Percentiles rank a stretch among this genome's conserved stretches.
phyloP scores from a whole-genome alignment of 2,888 invertebrate genomes.

The Ditula angustiorana region DNA sequence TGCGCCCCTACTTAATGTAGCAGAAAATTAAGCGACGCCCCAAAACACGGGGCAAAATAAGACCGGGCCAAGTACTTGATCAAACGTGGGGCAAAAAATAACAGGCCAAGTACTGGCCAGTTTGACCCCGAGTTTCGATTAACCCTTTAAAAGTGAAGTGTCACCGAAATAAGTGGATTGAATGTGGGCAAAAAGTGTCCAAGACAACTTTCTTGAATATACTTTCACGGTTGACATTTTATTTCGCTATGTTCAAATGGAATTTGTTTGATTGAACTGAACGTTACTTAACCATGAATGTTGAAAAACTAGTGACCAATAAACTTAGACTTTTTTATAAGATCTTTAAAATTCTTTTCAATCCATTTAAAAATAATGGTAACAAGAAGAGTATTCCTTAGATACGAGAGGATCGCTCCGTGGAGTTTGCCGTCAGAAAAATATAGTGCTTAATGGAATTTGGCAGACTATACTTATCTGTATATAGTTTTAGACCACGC shows the following conservation, averaged over 20 bases:
- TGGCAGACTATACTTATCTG: too few species aligned
- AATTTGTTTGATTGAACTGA: neutral
- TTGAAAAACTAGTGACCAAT: too few species aligned
- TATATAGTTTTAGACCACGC: too few species aligned
- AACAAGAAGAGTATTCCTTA: too few species aligned
- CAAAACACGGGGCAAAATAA: conserved; percentile 22
- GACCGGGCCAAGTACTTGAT: conserved; percentile 12
- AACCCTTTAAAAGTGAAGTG: conserved; percentile 12
- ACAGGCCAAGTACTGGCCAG: conserved; percentile 9
- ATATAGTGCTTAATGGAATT: too few species aligned
- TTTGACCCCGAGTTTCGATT: conserved; percentile 3
- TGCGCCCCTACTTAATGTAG: conserved; percentile 78
- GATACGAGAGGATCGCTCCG: too few species aligned
- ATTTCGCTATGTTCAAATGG: neutral
- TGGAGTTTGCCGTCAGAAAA: too few species aligned
- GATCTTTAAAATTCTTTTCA: too few species aligned
- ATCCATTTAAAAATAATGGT: too few species aligned
- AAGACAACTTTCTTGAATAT: neutral
- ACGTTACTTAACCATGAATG: neutral
- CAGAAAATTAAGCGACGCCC: conserved; percentile 75
- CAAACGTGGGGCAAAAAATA: conserved; percentile 23
- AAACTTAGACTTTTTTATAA: too few species aligned
- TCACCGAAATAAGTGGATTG: conserved; percentile 1
- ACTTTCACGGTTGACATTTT: conserved; percentile 10
- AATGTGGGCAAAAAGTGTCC: conserved; percentile 14